These are phyloP conservation scores for Malacosoma neustria DNA, from an alignment of 2,888 invertebrate genomes.

Conservation along the genomic window DNA sequence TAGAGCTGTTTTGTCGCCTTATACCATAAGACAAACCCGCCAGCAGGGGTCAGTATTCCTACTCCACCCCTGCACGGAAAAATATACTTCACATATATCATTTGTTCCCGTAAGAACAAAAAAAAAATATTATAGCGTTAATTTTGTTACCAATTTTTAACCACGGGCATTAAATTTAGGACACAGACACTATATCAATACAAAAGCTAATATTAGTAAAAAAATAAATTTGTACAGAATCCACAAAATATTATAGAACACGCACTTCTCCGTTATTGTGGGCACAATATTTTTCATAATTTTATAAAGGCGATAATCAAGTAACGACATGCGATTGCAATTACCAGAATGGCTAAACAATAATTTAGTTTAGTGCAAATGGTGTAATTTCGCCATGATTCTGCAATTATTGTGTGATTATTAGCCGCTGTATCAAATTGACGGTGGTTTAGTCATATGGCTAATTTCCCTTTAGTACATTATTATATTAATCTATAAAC, in stretches of 20 bases:
- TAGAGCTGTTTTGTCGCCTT: too few relatives aligned
- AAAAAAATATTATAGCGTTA: too few relatives aligned
- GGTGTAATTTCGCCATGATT: conserved; percentile 30
- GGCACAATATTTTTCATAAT: not conserved
- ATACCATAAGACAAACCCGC: too few relatives aligned
- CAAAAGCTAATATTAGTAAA: too few relatives aligned
- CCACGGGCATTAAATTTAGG: too few relatives aligned
- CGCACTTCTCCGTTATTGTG: not conserved
- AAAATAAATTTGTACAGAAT: not conserved
- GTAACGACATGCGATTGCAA: not conserved
- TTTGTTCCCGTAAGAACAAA: too few relatives aligned
- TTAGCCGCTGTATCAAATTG: conserved; percentile 5
- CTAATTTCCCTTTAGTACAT: not conserved
- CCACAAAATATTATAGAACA: not conserved
- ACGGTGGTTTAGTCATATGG: not conserved
- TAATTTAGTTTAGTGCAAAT: conserved; percentile 22
- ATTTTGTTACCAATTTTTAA: too few relatives aligned
- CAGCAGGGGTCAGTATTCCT: too few relatives aligned
- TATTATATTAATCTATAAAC: too few relatives aligned
- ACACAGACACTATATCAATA: too few relatives aligned
- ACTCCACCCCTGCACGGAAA: too few relatives aligned
- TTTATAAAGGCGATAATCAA: not conserved
- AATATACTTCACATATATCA: too few relatives aligned
- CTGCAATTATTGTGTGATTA: conserved; percentile 29
- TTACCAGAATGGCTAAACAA: conserved; percentile 18